phyloP scores from a whole-genome alignment of 2,797 vertebrate species.

The Alauda arvensis region DNA sequence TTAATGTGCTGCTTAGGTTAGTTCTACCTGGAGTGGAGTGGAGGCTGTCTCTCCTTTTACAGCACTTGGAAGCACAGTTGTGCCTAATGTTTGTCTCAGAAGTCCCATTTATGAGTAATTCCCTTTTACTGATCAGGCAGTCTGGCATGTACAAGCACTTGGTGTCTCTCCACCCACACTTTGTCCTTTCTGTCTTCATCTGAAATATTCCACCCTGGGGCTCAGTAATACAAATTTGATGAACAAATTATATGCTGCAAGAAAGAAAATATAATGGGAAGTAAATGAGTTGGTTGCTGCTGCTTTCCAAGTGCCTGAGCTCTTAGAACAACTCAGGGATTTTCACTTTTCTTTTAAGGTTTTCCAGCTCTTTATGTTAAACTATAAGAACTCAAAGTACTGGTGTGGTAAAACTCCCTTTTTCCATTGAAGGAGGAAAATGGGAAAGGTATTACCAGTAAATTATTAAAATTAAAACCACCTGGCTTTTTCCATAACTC shows the following conservation, averaged over 20 bases:
- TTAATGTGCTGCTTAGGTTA: not conserved
- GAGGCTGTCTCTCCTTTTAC: not conserved
- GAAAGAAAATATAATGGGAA: constrained; percentile 12
- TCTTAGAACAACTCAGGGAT: not conserved
- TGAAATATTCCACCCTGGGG: constrained; percentile 11
- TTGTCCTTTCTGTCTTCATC: constrained; percentile 7
- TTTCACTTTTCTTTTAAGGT: not conserved
- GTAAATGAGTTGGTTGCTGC: not conserved
- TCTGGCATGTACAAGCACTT: not conserved
- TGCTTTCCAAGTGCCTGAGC: not conserved
- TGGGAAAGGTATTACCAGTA: not conserved
- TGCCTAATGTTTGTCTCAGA: not conserved
- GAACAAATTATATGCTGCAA: constrained; percentile 20
- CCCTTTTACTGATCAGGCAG: not conserved
- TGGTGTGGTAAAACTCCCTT: not conserved
- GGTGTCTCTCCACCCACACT: constrained; percentile 14
- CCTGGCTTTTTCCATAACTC: not conserved
- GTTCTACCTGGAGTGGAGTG: not conserved
- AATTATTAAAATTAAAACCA: not conserved
- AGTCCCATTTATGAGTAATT: not conserved
- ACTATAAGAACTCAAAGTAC: not conserved
- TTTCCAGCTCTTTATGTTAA: not conserved
- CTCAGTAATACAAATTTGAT: constrained; percentile 17
- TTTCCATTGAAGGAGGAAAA: not conserved
- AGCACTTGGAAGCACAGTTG: not conserved